These are phyloP conservation scores for Stigmatopora nigra DNA, from an alignment of 2,113 vertebrate genomes.

Conservation along the genomic window DNA sequence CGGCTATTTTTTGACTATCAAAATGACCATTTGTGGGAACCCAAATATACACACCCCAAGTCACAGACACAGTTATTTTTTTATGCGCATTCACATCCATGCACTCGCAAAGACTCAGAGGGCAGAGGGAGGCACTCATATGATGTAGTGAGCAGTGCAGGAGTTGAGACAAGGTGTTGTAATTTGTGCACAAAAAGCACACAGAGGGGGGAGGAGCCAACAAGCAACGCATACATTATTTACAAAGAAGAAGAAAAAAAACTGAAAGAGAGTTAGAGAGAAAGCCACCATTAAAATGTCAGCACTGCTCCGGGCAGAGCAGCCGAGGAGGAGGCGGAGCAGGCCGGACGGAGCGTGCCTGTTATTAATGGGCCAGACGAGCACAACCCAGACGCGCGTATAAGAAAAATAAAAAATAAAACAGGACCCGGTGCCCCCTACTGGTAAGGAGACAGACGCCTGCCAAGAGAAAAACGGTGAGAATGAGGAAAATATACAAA, in stretches of 20 bases:
- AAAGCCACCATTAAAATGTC: constrained; percentile 62
- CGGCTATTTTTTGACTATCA: too few species aligned
- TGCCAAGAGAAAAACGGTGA: background rate
- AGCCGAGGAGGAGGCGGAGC: constrained; percentile 50
- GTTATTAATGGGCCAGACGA: constrained; percentile 65
- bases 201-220: constrained; percentile 46
- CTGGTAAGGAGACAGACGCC: background rate
- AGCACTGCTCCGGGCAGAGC: constrained; percentile 59
- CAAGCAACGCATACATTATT: constrained; percentile 61
- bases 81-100: background rate
- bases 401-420: background rate
- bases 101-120: background rate
- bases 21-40: background rate
- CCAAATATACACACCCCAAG: constrained; percentile 7
- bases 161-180: constrained; percentile 50
- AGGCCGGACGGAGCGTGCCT: constrained; percentile 32
- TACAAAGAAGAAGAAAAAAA: constrained; percentile 59
- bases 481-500: background rate
- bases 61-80: background rate
- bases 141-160: constrained; percentile 41
- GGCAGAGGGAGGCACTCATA: constrained; percentile 3
- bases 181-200: constrained; percentile 54
- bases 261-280: background rate
- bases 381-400: constrained; percentile 35
- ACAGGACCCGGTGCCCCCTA: constrained; percentile 2